Evolutionary conservation across 2,797 vertebrate species (phyloP).

Genomic region (Xiphophorus birchmanni): DNA sequence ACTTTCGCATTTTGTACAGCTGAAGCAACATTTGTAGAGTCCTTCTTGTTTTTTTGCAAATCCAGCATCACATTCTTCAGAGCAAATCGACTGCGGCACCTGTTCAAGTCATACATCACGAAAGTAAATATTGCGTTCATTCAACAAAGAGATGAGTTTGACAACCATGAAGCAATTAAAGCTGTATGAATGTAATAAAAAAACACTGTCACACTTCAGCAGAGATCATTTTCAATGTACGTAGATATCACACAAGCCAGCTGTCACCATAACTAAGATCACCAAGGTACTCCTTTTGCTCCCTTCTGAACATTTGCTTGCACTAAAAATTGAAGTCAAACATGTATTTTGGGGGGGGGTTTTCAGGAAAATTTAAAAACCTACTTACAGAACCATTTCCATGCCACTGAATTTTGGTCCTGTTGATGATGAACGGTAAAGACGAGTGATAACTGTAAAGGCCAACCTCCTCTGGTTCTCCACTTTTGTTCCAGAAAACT

Average conservation of each 20-base stretch:
- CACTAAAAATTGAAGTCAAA: background rate
- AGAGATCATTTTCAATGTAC: background rate
- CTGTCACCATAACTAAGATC: background rate
- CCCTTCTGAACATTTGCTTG: background rate
- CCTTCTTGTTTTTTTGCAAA: constrained; percentile 52
- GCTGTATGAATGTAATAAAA: background rate
- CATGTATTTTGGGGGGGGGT: background rate
- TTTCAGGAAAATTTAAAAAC: background rate
- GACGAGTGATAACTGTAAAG: constrained; percentile 61
- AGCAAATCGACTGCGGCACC: constrained; percentile 77
- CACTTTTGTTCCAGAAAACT: constrained; percentile 76
- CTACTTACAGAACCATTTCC: constrained; percentile 47
- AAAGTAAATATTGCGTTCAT: background rate
- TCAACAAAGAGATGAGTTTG: background rate
- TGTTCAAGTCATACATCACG: constrained; percentile 37
- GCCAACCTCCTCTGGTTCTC: constrained; percentile 67
- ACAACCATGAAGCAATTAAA: background rate
- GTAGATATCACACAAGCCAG: background rate
- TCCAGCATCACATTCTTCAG: constrained; percentile 72
- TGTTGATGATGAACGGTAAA: constrained; percentile 59
- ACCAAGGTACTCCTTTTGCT: background rate
- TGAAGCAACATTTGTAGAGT: constrained; percentile 81
- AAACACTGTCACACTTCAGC: background rate
- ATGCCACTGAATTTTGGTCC: constrained; percentile 76
- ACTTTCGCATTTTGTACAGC: constrained; percentile 65